Base-by-base conservation (phyloP, 2,888 invertebrate species). In the Chelonus formosanus region DNA sequence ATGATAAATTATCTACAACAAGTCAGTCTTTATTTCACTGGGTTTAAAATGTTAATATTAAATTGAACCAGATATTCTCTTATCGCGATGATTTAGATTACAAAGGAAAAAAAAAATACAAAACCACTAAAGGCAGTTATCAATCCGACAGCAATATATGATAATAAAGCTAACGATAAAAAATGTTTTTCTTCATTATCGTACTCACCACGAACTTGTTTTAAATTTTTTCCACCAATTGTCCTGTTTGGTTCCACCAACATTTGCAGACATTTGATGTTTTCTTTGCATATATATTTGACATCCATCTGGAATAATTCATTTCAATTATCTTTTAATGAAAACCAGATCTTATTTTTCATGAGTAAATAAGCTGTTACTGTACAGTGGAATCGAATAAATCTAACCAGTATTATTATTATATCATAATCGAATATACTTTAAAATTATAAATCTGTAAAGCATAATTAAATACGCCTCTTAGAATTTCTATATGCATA, bases 201-300 rank as follows among this genome's bases (percentile, higher is more conserved):
- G 76, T 80, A 84, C 84, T 84, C 72, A 84, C 84, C 81, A 71
- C 80, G 79, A 69, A 84, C 74, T 77, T 82, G 83, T 74, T 82
- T 83, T 75, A 73, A 71, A 73, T 80, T 80, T 73, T 81, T 83
- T 71, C 82, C 82, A 61, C 78, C 74, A 67, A 76, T 79, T 71
- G 76, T 77, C 70, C 80, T 78, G 69, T 75, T 84, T 53, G 86
- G 85, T 70, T 88, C 89, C 74, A 92, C 81, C 63, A 93, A 89
- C 61, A 90, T 88, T 80, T 90, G 90, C 85, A 96, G 87, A 78
- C 93, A 91, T 80, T 90, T 90, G 79, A 95, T 90, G 85, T 96
- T 95, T 80, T 95, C 94, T 76, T 92, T 91, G 86, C 96, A 95
- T 67, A 93, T 92, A 69, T 91, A 90, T 81, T 93, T 88, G 79